A percentile compares a stretch with the other conserved stretches of the same genome.
Evolutionary conservation across 23 tunicate species (phyloP).

Genomic region (Corella eumyota): DNA sequence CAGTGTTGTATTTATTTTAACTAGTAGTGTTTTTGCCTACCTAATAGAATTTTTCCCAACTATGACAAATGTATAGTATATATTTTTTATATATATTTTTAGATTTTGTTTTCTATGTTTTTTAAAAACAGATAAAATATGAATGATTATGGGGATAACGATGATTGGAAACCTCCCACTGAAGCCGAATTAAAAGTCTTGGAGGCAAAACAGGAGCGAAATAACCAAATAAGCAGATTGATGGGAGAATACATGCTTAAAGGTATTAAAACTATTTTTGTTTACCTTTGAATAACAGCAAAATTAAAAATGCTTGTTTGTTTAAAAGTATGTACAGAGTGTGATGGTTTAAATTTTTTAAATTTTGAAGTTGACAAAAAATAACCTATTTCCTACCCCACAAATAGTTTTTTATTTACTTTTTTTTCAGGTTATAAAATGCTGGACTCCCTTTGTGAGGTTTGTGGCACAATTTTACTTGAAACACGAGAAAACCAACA

Average conservation of each 20-base stretch:
- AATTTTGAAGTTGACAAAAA: too few species aligned
- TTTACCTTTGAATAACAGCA: not conserved
- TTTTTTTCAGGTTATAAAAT: constrained; percentile 31
- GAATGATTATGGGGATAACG: not conserved
- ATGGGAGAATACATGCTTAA: not conserved
- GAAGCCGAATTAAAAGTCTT: not conserved
- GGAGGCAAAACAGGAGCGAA: constrained; percentile 3
- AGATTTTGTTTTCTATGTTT: not conserved
- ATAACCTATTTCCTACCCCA: not conserved
- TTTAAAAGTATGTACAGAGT: too few species aligned
- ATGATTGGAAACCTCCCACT: not conserved
- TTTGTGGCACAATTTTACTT: constrained; percentile 23
- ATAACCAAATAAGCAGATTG: not conserved
- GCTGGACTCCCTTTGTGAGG: constrained; percentile 23
- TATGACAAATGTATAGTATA: too few species aligned
- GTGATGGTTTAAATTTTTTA: too few species aligned
- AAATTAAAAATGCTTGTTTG: not conserved
- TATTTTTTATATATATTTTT: too few species aligned
- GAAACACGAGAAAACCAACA: constrained; percentile 5
- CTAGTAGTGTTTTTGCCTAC: too few species aligned
- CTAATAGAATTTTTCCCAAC: too few species aligned
- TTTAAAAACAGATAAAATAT: not conserved
- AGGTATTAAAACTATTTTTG: not conserved
- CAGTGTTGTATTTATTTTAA: too few species aligned
- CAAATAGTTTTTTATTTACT: too few species aligned